Percentiles rank a stretch among this genome's conserved stretches.
Conservation (phyloP, 1,140 invertebrate genomes). For the Apis florea region DNA sequence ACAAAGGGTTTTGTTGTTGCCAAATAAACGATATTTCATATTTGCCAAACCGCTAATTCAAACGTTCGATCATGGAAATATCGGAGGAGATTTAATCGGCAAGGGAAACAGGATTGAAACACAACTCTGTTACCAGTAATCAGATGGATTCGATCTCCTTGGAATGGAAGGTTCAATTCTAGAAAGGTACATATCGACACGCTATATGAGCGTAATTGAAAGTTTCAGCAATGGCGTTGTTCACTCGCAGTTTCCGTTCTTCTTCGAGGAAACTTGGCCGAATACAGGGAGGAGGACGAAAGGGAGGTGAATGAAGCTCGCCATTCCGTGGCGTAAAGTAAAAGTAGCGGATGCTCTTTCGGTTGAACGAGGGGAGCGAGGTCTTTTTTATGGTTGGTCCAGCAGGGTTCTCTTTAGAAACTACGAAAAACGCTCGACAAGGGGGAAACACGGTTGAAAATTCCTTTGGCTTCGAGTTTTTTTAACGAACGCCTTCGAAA, state of each 20-base stretch:
- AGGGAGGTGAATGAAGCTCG: conserved; percentile 42
- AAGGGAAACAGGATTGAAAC: conserved; percentile 51
- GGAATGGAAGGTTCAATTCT: conserved; percentile 53
- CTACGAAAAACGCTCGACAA: conserved; percentile 19
- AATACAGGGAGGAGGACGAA: conserved; percentile 5
- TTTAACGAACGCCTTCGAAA: not conserved
- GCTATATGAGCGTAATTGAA: conserved; percentile 63
- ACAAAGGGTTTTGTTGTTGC: no score
- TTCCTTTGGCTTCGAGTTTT: not conserved
- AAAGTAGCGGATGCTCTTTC: conserved; percentile 24
- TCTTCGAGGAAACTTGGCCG: conserved; percentile 48
- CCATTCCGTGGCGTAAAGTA: conserved; percentile 2
- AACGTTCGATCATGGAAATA: not conserved
- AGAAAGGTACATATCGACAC: conserved; percentile 60
- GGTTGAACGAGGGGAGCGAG: conserved; percentile 12
- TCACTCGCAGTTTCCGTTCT: conserved; percentile 41
- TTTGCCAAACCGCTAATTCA: not conserved
- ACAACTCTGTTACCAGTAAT: conserved; percentile 69
- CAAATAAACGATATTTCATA: not conserved
- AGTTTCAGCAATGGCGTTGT: conserved; percentile 44
- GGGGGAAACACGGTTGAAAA: not conserved
- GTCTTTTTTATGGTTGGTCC: conserved; percentile 3
- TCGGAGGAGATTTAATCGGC: not conserved
- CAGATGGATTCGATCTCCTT: conserved; percentile 65
- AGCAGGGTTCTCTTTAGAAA: conserved; percentile 9